Evolutionary conservation across 2,888 invertebrate species (phyloP).

Genomic region (Euphydryas editha): DNA sequence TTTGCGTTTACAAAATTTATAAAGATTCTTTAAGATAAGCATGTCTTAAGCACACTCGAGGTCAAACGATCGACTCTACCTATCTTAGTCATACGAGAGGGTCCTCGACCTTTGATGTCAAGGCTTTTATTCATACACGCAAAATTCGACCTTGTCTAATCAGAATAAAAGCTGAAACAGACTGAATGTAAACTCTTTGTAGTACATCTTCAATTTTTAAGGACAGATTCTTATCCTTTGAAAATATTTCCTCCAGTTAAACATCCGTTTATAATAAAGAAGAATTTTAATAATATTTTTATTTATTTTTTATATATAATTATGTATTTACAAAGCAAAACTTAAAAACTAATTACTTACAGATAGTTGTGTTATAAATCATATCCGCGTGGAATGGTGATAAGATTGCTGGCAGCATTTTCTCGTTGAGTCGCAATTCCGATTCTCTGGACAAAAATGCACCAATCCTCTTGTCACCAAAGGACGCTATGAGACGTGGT

Average conservation of each 20-base stretch:
- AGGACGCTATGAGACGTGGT: too few relatives aligned
- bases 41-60: conserved; percentile 21
- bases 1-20: not conserved
- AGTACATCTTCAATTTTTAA: conserved; percentile 20
- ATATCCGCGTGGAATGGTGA: too few relatives aligned
- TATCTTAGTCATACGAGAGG: conserved; percentile 34
- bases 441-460: too few relatives aligned
- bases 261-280: not conserved
- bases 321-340: too few relatives aligned
- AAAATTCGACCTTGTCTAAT: not conserved
- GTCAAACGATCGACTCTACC: conserved; percentile 27
- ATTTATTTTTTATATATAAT: too few relatives aligned
- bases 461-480: too few relatives aligned
- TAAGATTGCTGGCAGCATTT: too few relatives aligned
- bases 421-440: too few relatives aligned
- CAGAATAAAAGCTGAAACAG: conserved; percentile 3
- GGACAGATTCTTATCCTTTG: conserved; percentile 10
- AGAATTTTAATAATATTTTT: too few relatives aligned
- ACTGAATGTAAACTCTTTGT: not conserved
- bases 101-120: conserved; percentile 33
- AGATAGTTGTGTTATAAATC: too few relatives aligned
- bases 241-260: conserved; percentile 5
- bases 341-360: too few relatives aligned
- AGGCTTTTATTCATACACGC: conserved; percentile 19
- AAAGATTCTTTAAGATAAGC: not conserved